These are phyloP conservation scores for Melanaphis sacchari DNA, from an alignment of 1,140 invertebrate genomes.

Conservation along the genomic window DNA sequence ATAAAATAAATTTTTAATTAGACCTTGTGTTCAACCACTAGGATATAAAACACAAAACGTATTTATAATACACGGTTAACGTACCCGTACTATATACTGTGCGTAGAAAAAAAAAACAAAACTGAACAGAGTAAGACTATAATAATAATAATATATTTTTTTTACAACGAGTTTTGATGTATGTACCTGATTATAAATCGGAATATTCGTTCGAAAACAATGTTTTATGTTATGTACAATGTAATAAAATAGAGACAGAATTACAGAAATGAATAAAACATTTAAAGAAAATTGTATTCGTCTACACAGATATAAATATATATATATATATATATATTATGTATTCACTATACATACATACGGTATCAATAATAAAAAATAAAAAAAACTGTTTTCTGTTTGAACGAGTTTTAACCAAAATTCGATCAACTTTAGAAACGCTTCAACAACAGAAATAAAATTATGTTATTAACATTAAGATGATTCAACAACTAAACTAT, in stretches of 20 bases:
- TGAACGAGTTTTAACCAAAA: conserved; percentile 3
- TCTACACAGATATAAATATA: not conserved
- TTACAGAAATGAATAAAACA: not conserved
- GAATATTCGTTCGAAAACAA: not conserved
- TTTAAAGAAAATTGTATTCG: not conserved
- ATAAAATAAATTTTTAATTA: conserved; percentile 52
- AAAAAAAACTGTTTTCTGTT: not conserved
- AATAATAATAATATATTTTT: not conserved
- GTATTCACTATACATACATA: too few relatives aligned
- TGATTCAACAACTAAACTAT: conserved; percentile 26
- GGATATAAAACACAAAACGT: not conserved
- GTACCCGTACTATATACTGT: not conserved
- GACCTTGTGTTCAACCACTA: conserved; percentile 26
- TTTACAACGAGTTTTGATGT: not conserved
- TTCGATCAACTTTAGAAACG: not conserved
- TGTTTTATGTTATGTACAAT: not conserved
- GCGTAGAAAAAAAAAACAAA: not conserved
- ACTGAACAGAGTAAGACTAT: not conserved
- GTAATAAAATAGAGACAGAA: not conserved
- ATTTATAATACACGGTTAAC: not conserved
- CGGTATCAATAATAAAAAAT: not conserved
- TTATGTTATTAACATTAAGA: conserved; percentile 35
- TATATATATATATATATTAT: too few relatives aligned
- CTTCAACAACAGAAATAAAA: conserved; percentile 35
- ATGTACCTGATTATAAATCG: not conserved